Evolutionary conservation across 2,113 vertebrate species (phyloP), one percentile per base, ranked within the genome.

Genomic region (Cyprinodon brontotheroides): DNA sequence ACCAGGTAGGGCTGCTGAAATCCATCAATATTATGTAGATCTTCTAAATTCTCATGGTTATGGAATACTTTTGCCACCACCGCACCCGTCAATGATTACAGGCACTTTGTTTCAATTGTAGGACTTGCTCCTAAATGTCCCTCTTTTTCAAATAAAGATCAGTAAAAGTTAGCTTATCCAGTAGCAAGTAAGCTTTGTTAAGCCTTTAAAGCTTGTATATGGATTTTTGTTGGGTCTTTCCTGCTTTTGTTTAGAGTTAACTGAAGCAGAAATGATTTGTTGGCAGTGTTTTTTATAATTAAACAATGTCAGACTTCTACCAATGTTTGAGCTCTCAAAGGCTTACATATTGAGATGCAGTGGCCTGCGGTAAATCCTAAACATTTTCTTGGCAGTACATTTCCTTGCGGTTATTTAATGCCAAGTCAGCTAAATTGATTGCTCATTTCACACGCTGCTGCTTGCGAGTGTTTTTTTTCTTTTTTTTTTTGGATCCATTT

Each of bases 181-280:
- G 13, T 20, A 12, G 17, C 12, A 3, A 43, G 4, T 38, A 65
- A 36, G 43, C 40, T 43, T 48, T 65, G 74, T 60, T 65, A n/a
- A n/a, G 15, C 68, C 47, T 76, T 71, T 17, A 70, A 70, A 63
- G 39, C 43, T 11, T 4, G 8, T 70, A n/a, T n/a, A 82, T 89
- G 65, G 64, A 89, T 84, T 87, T 72, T 41, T 68, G 62, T 57
- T 22, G 63, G 75, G 73, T 70, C 47, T 86, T 79, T 86, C 65
- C 15, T 80, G 41, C 36, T 71, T 66, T 81, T 70, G 39, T 75
- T 77, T 67, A 29, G 36, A 45, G 64, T 72, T 78, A 22, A 40
- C n/a, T 1, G 0, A 22, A 69, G 69, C 82, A 45, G 0, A 4
- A n/a, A 71, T 78, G 70, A 72, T 81, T 82, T 65, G 68, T 61